phyloP scores from a whole-genome alignment of 2,797 vertebrate species.

The Ispidina lecontei region DNA sequence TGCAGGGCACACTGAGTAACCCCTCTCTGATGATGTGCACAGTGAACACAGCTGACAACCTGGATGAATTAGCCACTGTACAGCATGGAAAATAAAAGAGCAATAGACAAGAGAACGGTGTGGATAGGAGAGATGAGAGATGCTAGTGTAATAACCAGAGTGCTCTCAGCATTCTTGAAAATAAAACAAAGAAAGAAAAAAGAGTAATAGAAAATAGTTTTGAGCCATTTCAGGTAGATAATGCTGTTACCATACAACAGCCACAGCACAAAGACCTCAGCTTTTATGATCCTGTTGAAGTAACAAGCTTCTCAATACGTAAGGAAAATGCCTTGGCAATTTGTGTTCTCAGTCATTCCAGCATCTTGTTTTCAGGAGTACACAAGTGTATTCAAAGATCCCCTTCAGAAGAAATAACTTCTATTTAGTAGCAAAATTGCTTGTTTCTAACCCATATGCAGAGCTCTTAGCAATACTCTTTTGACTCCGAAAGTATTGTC shows the following conservation, averaged over 20 bases:
- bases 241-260: neutral
- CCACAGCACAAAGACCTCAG: neutral
- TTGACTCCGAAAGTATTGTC: neutral
- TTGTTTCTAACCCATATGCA: neutral
- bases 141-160: neutral
- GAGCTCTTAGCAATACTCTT: neutral
- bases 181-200: neutral
- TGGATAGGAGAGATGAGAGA: neutral
- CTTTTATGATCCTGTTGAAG: neutral
- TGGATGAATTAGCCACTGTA: accelerated
- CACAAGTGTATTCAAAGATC: neutral
- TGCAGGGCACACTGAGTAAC: neutral
- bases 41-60: neutral
- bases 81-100: neutral
- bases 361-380: neutral
- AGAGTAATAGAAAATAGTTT: neutral
- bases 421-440: neutral
- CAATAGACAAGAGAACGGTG: neutral
- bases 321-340: neutral
- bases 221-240: neutral
- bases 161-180: neutral
- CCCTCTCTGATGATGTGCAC: neutral
- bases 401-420: neutral
- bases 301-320: neutral
- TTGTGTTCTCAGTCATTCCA: neutral